Percentiles rank a stretch among this genome's conserved stretches.
phyloP scores from a whole-genome alignment of 1,140 invertebrate species.

The Drosophila arawakana region DNA sequence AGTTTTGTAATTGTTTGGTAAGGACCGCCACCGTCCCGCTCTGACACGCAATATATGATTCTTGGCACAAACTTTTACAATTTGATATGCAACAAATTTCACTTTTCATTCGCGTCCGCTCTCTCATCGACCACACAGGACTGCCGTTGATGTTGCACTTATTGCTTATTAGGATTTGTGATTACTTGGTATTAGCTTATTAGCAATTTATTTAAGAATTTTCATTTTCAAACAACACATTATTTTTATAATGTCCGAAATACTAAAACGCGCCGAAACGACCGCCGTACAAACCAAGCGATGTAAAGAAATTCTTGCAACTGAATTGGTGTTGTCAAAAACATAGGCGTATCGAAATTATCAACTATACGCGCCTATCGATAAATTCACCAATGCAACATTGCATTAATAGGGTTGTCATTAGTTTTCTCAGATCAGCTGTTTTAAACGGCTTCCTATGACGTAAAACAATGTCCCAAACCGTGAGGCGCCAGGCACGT shows the following conservation, averaged over 20 bases:
- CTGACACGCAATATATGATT: slow-evolving; percentile 1
- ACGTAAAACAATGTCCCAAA: slow-evolving; percentile 67
- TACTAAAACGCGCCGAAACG: slow-evolving; percentile 13
- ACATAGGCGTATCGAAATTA: slow-evolving; percentile 29
- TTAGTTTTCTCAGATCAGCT: neutral
- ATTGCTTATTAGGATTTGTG: slow-evolving; percentile 14
- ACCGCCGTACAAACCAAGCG: slow-evolving; percentile 11
- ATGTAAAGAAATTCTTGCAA: slow-evolving; percentile 43
- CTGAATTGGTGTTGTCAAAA: slow-evolving; percentile 46
- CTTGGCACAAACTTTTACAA: slow-evolving; percentile 2
- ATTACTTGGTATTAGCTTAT: slow-evolving; percentile 9
- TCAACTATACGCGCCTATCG: slow-evolving; percentile 8
- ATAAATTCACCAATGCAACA: slow-evolving; percentile 4
- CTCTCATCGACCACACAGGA: slow-evolving; percentile 9
- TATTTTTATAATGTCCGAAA: slow-evolving; percentile 14
- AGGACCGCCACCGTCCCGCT: slow-evolving; percentile 4
- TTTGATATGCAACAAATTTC: slow-evolving; percentile 35
- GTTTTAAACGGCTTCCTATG: slow-evolving; percentile 2
- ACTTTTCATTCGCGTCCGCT: slow-evolving; percentile 34
- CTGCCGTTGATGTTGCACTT: neutral
- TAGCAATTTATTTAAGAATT: slow-evolving; percentile 22
- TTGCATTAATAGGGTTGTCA: neutral
- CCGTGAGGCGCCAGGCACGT: slow-evolving; percentile 59
- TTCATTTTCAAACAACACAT: slow-evolving; percentile 10
- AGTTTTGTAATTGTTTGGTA: slow-evolving; percentile 53